Base-by-base conservation (phyloP, 2,113 vertebrate species). In the Pangasianodon gigas region DNA sequence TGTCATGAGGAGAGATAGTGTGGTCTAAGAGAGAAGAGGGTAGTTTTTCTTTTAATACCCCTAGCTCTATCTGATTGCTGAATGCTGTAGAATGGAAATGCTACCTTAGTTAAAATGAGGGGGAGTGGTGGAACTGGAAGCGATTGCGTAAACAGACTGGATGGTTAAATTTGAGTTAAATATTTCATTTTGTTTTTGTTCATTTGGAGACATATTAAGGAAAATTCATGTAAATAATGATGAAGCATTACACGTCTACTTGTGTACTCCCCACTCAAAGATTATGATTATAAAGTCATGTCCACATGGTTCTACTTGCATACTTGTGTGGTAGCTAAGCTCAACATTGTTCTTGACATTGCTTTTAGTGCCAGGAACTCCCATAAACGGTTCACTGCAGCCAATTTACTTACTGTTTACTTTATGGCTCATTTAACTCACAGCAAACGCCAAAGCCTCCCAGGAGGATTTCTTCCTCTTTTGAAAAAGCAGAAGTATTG, bases 401-500 rank as follows among this genome's bases (percentile, higher is more conserved):
- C 90, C 89, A 93, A 91, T 92, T 89, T 93, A 92, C 90, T 92
- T 88, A 92, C 90, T 90, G 88, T 91, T 93, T 93, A 90, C 91
- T 84, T 89, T 91, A 90, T 88, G 92, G 91, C 89, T 92, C 91
- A 92, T 93, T 93, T 92, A 93, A 93, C 90, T 86, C 86, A 44
- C 88, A 82, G 92, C 89, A 91, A 91, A 91, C 88, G 71, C 74
- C 79, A 65, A 86, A 84, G 84, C 41, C 56, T 89, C 90, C 88
- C 90, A 7, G 46, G 56, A 90, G 87, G 87, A 89, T 87, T 90
- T 86, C 60, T 89, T 90, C 79, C 75, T 83, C 84, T 90, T 90
- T 89, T 91, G 52, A 67, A 89, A 86, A 92, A 84, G 74, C 69
- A 88, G 84, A 91, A 87, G 89, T 71, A 90, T 88, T 56, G 80